A percentile compares a stretch with the other conserved stretches of the same genome.
Evolutionary conservation across 2,113 vertebrate genomes (phyloP).

Genomic region (Patagioenas fasciata): DNA sequence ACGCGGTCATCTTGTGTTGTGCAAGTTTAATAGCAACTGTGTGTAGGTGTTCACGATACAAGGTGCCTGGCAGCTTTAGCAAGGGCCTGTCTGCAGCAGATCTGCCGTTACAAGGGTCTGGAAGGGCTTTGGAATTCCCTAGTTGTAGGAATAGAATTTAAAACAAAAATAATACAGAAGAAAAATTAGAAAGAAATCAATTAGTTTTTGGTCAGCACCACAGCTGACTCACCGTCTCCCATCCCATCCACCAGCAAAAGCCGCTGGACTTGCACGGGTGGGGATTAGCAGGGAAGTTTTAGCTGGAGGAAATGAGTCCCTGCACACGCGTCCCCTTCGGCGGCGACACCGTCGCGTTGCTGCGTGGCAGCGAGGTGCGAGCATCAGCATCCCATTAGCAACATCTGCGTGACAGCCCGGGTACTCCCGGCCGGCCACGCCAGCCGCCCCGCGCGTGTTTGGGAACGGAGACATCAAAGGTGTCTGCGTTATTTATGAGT

Average conservation of each 20-base stretch:
- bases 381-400: not conserved
- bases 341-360: not conserved
- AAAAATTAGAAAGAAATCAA: not conserved
- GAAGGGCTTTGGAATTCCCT: not conserved
- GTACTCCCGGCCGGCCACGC: not conserved
- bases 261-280: not conserved
- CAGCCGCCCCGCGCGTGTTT: not conserved
- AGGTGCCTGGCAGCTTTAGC: not conserved
- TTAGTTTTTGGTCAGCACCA: not conserved
- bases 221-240: not conserved
- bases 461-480: conserved; percentile 13
- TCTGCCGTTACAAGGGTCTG: not conserved
- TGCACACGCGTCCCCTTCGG: not conserved
- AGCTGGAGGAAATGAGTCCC: not conserved
- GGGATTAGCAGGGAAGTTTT: not conserved
- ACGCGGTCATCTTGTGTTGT: accelerated
- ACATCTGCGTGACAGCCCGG: not conserved
- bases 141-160: not conserved
- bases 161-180: not conserved
- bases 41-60: accelerated
- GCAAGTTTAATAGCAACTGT: not conserved
- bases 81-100: no score
- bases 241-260: not conserved
- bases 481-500: not conserved
- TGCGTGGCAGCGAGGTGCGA: not conserved